Evolutionary conservation across 2,888 invertebrate genomes (phyloP).

Genomic region (Ichneumon xanthorius): DNA sequence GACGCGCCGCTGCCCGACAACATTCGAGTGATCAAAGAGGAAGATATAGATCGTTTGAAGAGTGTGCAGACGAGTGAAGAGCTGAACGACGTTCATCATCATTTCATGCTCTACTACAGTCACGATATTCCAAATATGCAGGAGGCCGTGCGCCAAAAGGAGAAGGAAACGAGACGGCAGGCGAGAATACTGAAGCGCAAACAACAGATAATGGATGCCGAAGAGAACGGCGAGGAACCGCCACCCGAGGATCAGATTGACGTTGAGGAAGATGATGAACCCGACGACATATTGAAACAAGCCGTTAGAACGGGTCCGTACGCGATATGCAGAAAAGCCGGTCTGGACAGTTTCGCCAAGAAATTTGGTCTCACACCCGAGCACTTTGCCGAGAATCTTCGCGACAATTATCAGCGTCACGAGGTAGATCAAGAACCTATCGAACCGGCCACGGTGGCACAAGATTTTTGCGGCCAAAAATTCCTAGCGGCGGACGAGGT

Average conservation of each 20-base stretch:
- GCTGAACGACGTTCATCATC: slow-evolving; percentile 96
- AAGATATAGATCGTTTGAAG: slow-evolving; percentile 92
- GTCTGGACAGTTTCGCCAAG: slow-evolving; percentile 93
- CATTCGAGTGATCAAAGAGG: slow-evolving; percentile 93
- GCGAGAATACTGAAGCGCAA: slow-evolving; percentile 85
- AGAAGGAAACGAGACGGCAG: slow-evolving; percentile 87
- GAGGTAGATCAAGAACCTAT: slow-evolving; percentile 97
- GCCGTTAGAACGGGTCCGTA: slow-evolving; percentile 96
- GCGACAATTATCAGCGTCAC: slow-evolving; percentile 97
- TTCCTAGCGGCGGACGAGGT: slow-evolving; percentile 90
- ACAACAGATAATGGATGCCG: slow-evolving; percentile 87
- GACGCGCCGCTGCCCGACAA: slow-evolving; percentile 94
- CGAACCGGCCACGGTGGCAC: slow-evolving; percentile 94
- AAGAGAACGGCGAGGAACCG: slow-evolving; percentile 88
- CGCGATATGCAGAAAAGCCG: slow-evolving; percentile 93
- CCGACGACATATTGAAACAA: slow-evolving; percentile 90
- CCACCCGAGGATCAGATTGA: slow-evolving; percentile 87
- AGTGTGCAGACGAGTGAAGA: slow-evolving; percentile 95
- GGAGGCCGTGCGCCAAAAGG: slow-evolving; percentile 89
- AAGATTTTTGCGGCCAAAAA: slow-evolving; percentile 87
- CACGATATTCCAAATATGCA: slow-evolving; percentile 94
- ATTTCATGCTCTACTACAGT: slow-evolving; percentile 97
- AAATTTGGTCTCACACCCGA: slow-evolving; percentile 97
- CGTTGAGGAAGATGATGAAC: slow-evolving; percentile 85
- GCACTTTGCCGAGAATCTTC: slow-evolving; percentile 97